Percentiles rank a stretch among this genome's conserved stretches.
Conservation (phyloP, 2,113 vertebrate genomes). For the Panurus biarmicus region DNA sequence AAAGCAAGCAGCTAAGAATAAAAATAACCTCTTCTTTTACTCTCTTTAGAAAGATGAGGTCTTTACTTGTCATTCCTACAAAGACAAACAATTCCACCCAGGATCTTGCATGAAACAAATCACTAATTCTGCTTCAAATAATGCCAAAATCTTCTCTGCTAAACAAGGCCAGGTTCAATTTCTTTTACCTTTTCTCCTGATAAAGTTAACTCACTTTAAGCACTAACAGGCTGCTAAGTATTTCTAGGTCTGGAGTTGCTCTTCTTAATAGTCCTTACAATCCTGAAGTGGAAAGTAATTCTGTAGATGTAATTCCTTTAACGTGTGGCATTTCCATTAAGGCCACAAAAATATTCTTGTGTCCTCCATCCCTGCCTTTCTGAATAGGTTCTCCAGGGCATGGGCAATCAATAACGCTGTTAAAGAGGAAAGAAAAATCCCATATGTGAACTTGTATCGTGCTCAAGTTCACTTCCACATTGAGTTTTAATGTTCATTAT, state of each 20-base stretch:
- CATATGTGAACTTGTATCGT: constrained; percentile 20
- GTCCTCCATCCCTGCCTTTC: background rate
- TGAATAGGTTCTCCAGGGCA: background rate
- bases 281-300: constrained; percentile 18
- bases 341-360: constrained; percentile 7
- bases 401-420: background rate
- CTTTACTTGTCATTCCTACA: background rate
- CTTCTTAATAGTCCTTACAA: background rate
- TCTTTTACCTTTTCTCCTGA: background rate
- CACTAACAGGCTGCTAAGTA: background rate
- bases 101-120: fast-evolving
- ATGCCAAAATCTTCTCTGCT: background rate
- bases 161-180: background rate
- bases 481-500: background rate
- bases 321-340: constrained; percentile 58
- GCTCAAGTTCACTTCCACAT: constrained; percentile 7
- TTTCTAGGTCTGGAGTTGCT: background rate
- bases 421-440: constrained; percentile 40
- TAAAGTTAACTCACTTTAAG: background rate
- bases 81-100: background rate
- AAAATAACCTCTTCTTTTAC: background rate
- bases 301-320: constrained; percentile 52
- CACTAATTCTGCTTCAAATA: background rate
- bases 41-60: background rate
- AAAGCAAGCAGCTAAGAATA: background rate